Evolutionary conservation across 2,113 vertebrate species (phyloP).

Genomic region (Microtus ochrogaster): DNA sequence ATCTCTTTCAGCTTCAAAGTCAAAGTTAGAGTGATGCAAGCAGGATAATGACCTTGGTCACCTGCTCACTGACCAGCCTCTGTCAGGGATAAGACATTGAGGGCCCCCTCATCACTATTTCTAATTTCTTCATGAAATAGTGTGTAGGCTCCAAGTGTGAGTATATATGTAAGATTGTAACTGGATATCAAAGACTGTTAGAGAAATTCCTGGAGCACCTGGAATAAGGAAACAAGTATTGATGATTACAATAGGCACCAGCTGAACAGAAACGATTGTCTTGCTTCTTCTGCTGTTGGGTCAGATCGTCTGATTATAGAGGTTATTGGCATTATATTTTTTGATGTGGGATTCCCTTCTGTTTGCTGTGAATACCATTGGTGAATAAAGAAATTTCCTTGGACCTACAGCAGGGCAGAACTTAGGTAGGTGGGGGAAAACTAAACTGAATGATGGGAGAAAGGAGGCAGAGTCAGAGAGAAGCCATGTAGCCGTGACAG

Average conservation of each 20-base stretch:
- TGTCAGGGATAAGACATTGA: neutral
- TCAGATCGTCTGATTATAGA: no score
- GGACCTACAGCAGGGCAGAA: no score
- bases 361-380: no score
- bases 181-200: neutral
- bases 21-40: fast-evolving
- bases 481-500: no score
- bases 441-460: no score
- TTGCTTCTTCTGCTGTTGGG: neutral
- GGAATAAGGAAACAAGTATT: neutral
- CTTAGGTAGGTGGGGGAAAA: no score
- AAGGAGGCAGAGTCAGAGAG: no score
- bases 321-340: neutral
- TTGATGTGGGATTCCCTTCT: no score
- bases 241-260: neutral
- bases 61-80: neutral
- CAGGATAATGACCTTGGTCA: fast-evolving
- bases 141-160: neutral
- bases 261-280: neutral
- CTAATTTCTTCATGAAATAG: neutral
- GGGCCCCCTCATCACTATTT: no score
- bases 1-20: no score
- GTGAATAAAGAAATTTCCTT: no score
- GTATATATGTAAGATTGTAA: neutral
- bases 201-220: neutral